Evolutionary conservation across 2,888 invertebrate species (phyloP), one percentile per base, ranked within the genome.

Genomic region (Pomacea canaliculata): DNA sequence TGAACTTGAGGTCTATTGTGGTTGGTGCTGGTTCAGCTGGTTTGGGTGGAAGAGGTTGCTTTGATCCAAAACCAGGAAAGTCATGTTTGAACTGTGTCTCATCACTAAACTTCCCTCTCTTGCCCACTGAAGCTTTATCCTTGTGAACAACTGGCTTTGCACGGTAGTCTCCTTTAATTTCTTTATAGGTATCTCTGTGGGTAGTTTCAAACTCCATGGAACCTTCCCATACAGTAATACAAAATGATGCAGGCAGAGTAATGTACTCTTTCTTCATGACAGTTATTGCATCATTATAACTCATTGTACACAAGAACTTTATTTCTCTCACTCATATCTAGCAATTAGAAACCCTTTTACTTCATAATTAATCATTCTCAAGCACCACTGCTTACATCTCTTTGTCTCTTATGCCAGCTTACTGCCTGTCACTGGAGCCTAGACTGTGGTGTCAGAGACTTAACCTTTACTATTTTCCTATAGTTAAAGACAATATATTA

Each of bases 1-100:
- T 84, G 82, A 87, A 89, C 76, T 83, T 86, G 8, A 89, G 79
- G 67, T 89, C 86, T 8, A 90, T 85, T 10, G 88, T 88, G 13
- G 86, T 81, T 4, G 85, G 86, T 0, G 89, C 86, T 9, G 90
- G 90, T 19, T 84, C 83, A 1, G 85, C 84, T 9, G 86, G 80
- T 48, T 78, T 76, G 12, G 88, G 84, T 7, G 87, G 87, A 48
- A 77, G 73, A 7, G 88, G 87, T 76, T 86, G 86, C 3, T 80
- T 76, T 10, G 82, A 81, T 0, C 65, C 59, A 78, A 82, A 87
- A 7, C 84, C 84, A 0, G 85, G 85, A 76, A 87, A 89, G 74
- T 89, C 89, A 12, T 79, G 73, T 77, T 80, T 83, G 70, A 80
- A 83, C 79, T 89, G 89, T 7, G 89, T 87, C 73, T 85, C 81